phyloP scores from a whole-genome alignment of 2,888 invertebrate genomes.

The Archips xylosteana region DNA sequence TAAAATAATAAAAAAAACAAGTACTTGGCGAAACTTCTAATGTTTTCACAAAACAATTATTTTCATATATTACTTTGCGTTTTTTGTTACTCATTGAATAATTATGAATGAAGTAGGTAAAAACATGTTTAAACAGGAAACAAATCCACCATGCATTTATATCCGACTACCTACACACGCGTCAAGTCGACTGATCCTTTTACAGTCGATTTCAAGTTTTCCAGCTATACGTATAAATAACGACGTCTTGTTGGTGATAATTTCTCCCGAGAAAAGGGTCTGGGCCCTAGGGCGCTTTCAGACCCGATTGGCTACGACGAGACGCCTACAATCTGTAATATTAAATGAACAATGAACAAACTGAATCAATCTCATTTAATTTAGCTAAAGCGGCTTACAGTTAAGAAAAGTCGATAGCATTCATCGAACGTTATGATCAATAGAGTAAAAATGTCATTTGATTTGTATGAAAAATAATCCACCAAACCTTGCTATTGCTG shows the following conservation, averaged over 20 bases:
- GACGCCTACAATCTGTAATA: conserved; percentile 22
- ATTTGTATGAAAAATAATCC: too few relatives aligned
- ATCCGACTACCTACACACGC: background rate
- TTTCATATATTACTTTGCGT: too few relatives aligned
- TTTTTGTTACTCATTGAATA: too few relatives aligned
- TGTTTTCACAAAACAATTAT: too few relatives aligned
- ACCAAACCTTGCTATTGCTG: too few relatives aligned
- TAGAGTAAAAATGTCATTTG: too few relatives aligned
- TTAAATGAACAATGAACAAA: conserved; percentile 30
- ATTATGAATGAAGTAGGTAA: too few relatives aligned
- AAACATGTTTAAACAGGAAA: too few relatives aligned
- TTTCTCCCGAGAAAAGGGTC: conserved; percentile 44
- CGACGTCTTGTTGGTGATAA: conserved; percentile 32
- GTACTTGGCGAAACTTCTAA: too few relatives aligned
- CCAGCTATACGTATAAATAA: conserved; percentile 1
- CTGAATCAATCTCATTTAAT: conserved; percentile 18
- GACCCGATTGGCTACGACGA: conserved; percentile 25
- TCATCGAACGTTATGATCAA: too few relatives aligned
- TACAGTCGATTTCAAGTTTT: background rate
- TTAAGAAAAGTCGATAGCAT: conserved; percentile 1
- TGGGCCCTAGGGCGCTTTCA: conserved; percentile 21
- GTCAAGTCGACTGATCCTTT: background rate
- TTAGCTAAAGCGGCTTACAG: conserved; percentile 1
- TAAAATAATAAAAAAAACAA: too few relatives aligned
- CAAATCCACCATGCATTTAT: too few relatives aligned